phyloP scores from a whole-genome alignment of 2,113 vertebrate genomes.

The Heteronetta atricapilla region DNA sequence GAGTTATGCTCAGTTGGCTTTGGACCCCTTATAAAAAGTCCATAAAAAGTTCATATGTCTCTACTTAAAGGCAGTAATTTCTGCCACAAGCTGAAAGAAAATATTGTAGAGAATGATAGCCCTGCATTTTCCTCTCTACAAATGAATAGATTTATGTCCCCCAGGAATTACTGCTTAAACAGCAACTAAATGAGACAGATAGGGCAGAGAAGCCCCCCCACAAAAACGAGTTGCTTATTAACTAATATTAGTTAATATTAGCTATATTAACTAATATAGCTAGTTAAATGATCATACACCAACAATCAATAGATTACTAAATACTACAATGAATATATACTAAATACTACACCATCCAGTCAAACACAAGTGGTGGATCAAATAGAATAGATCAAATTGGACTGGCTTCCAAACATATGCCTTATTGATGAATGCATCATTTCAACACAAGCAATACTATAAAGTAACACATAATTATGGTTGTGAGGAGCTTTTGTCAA shows the following conservation, averaged over 20 bases:
- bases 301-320: neutral
- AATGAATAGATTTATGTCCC: neutral
- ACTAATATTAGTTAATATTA: too few species aligned
- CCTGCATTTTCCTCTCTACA: neutral
- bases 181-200: neutral
- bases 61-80: neutral
- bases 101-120: neutral
- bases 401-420: neutral
- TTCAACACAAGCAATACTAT: neutral
- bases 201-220: accelerated
- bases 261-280: too few species aligned
- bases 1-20: neutral
- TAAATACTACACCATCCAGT: neutral
- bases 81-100: neutral
- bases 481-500: neutral
- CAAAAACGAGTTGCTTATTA: accelerated
- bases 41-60: neutral
- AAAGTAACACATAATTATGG: neutral
- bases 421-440: neutral
- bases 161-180: neutral
- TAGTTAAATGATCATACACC: accelerated
- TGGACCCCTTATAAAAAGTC: neutral
- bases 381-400: too few species aligned
- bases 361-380: neutral
- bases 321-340: neutral